Percentiles rank a stretch among this genome's conserved stretches.
phyloP scores from a whole-genome alignment of 1,140 invertebrate genomes.

The Hyles vespertilio region DNA sequence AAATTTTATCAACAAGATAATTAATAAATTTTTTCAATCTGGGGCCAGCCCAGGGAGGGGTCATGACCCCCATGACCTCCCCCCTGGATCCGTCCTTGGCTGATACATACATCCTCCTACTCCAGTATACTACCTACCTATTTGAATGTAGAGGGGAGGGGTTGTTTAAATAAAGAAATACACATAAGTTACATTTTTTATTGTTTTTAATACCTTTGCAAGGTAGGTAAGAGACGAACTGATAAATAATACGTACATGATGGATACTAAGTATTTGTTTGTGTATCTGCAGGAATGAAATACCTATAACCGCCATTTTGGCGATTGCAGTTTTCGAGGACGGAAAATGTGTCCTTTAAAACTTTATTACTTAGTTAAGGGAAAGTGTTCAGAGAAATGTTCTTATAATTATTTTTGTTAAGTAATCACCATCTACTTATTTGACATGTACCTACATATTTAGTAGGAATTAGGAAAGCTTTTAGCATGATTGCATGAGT shows the following conservation, averaged over 20 bases:
- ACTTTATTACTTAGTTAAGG: conserved; percentile 38
- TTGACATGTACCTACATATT: conserved; percentile 52
- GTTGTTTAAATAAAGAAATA: too few relatives aligned
- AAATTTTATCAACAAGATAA: too few relatives aligned
- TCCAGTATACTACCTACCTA: too few relatives aligned
- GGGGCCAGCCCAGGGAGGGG: too few relatives aligned
- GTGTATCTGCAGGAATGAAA: conserved; percentile 26
- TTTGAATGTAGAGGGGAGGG: too few relatives aligned
- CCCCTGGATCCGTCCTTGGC: too few relatives aligned
- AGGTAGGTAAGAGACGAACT: conserved; percentile 52
- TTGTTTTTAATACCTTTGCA: conserved; percentile 70
- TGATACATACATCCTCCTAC: too few relatives aligned
- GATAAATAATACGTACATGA: conserved; percentile 56
- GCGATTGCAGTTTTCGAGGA: conserved; percentile 54
- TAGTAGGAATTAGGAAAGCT: conserved; percentile 64
- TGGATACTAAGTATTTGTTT: conserved; percentile 56
- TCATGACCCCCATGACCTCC: too few relatives aligned
- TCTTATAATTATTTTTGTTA: conserved; percentile 66
- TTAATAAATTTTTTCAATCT: too few relatives aligned
- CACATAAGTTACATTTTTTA: conserved; percentile 36
- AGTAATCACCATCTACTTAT: conserved; percentile 63
- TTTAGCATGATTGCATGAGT: conserved; percentile 63
- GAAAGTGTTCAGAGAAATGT: conserved; percentile 58
- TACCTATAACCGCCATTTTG: conserved; percentile 26
- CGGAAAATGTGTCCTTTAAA: conserved; percentile 60